Base-by-base conservation (phyloP, 2,113 vertebrate species). In the Cochlearius cochlearius region DNA sequence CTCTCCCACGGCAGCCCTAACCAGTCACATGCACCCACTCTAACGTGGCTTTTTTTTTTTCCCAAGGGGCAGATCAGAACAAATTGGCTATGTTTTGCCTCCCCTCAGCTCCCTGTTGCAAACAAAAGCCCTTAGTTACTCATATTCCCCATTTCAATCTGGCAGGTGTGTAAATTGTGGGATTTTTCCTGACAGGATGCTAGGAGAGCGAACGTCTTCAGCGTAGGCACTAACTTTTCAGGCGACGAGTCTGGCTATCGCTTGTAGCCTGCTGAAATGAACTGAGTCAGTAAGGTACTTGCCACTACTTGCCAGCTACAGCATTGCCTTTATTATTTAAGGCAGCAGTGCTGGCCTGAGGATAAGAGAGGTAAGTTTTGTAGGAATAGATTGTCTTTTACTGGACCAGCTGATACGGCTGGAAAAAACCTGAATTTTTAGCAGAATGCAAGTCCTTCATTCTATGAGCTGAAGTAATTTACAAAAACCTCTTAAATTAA, bases 11-110 rank as follows among this genome's bases (percentile, higher is more conserved):
- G 45, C 39, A 77, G 15, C 25, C 7, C 5, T 36, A 58, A 36
- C 23, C 12, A 19, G 12, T 72, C 26, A 47, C 53, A 64, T 4
- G 16, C 39, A 90, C 22, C 5, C 21, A 56, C 19, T 29, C 12
- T 18, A 9, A 71, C 10, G 8, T 27, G 39, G 0, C 41, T 6
- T 26, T 38, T 52, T 55, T 38, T 0, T 38, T 52, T 55, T 38
- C 56, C 2, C 19, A 73, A 89, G 15, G 18, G 20, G 16, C 26
- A 80, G 19, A 58, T 55, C 15, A 75, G 69, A 72, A 82, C 6
- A 55, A 63, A 68, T 21, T 15, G 17, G 8, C 22, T 26, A 22
- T 16, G 15, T 82, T 92, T 90, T 92, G 10, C 32, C n/a, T 81
- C 25, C 15, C 6, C 7, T 67, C 29, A 60, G 15, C 13, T 85